Evolutionary conservation across 2,888 invertebrate genomes (phyloP).

Genomic region (Ischnura elegans): DNA sequence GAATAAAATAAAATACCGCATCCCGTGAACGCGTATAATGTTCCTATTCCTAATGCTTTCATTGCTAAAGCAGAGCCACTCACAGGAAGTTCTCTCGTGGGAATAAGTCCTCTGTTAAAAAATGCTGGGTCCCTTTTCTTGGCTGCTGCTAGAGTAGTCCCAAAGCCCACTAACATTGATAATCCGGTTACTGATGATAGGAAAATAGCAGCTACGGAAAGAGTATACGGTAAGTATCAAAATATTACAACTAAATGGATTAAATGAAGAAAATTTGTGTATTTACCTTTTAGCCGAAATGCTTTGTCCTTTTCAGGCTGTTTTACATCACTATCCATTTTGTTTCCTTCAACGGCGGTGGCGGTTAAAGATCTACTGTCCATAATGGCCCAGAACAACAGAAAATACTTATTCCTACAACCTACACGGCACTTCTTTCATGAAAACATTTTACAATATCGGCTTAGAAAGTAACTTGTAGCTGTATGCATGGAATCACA

Average conservation of each 20-base stretch:
- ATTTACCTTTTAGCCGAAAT: slow-evolving; percentile 66
- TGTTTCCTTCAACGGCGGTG: not conserved
- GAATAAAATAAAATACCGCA: slow-evolving; percentile 89
- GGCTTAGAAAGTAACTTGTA: not conserved
- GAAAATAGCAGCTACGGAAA: slow-evolving; percentile 83
- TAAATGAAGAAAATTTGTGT: too few species aligned
- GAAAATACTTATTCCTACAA: not conserved
- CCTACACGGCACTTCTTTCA: not conserved
- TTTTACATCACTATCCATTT: not conserved
- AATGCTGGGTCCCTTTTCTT: slow-evolving; percentile 89
- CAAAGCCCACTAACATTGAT: slow-evolving; percentile 90
- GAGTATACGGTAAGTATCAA: not conserved
- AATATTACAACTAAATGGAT: not conserved
- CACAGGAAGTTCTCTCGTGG: slow-evolving; percentile 84
- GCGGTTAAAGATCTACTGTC: not conserved
- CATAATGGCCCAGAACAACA: too few species aligned
- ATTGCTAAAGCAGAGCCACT: slow-evolving; percentile 88
- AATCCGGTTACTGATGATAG: slow-evolving; percentile 87
- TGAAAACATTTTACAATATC: not conserved
- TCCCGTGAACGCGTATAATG: slow-evolving; percentile 91
- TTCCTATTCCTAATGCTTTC: slow-evolving; percentile 93
- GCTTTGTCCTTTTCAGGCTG: slow-evolving; percentile 1
- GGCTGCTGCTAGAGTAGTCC: slow-evolving; percentile 87
- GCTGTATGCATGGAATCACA: not conserved
- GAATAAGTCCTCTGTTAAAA: slow-evolving; percentile 86